phyloP scores from a whole-genome alignment of 2,113 vertebrate species.

The Lepisosteus osseus region DNA sequence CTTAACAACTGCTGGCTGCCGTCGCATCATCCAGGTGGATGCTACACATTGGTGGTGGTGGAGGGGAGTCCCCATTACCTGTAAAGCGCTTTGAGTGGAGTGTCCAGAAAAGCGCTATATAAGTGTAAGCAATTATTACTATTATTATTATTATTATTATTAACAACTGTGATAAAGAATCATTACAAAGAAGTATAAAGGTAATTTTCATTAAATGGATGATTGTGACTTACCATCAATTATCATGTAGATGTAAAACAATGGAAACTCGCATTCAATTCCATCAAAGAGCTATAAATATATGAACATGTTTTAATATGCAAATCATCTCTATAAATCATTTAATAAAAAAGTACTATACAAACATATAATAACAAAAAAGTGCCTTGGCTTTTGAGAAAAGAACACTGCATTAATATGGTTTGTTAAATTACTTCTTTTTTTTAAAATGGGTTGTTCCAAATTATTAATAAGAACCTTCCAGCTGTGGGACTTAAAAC shows the following conservation, averaged over 20 bases:
- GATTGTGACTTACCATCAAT: slow-evolving; percentile 87
- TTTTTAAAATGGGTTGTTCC: no score
- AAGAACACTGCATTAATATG: background rate
- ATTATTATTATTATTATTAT: no score
- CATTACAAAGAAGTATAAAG: background rate
- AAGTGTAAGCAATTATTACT: no score
- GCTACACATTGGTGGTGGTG: no score
- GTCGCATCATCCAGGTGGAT: no score
- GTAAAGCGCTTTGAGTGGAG: no score
- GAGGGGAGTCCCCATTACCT: no score
- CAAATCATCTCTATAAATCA: background rate
- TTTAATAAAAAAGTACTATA: background rate
- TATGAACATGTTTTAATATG: slow-evolving; percentile 18
- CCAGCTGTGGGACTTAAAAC: no score
- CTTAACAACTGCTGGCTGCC: no score
- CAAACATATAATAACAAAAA: background rate
- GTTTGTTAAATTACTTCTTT: no score
- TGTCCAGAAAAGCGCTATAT: no score
- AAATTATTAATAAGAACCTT: no score
- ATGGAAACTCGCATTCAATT: slow-evolving; percentile 96
- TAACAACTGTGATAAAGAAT: background rate
- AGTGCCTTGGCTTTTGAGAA: background rate
- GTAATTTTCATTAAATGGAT: background rate
- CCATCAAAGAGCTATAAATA: slow-evolving; percentile 90
- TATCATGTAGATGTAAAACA: slow-evolving; percentile 98